A percentile compares a stretch with the other conserved stretches of the same genome.
Conservation (phyloP, 23 tunicate species). For the Corella eumyota region DNA sequence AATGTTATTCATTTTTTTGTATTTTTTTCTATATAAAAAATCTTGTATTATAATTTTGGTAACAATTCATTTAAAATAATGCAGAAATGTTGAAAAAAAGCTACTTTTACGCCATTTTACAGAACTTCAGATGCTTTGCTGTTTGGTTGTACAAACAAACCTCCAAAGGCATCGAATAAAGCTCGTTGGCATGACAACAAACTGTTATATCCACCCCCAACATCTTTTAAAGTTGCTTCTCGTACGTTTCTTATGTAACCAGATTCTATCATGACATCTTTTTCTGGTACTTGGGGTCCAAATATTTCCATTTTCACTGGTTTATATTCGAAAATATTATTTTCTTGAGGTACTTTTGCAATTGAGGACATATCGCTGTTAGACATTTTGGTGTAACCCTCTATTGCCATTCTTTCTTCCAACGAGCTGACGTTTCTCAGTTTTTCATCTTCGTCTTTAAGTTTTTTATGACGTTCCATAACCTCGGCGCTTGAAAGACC, state of each 20-base stretch:
- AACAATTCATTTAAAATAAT: too few relatives aligned
- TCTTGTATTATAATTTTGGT: too few relatives aligned
- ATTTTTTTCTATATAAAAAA: too few relatives aligned
- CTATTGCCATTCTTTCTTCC: too few relatives aligned
- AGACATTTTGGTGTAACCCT: too few relatives aligned
- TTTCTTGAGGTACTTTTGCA: too few relatives aligned
- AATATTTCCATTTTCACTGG: constrained; percentile 34
- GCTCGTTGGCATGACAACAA: constrained; percentile 51
- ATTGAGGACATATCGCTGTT: too few relatives aligned
- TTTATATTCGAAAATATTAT: too few relatives aligned
- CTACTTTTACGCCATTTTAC: too few relatives aligned
- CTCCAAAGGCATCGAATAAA: constrained; percentile 61
- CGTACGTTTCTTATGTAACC: constrained; percentile 62
- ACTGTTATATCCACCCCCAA: constrained; percentile 75
- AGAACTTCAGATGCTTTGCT: constrained; percentile 15
- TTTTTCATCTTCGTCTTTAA: constrained; percentile 9
- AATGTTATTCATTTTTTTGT: too few relatives aligned
- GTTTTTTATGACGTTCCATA: constrained; percentile 33
- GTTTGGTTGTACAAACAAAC: constrained; percentile 38
- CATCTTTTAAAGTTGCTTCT: constrained; percentile 32
- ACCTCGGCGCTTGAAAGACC: constrained; percentile 40
- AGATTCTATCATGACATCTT: constrained; percentile 12
- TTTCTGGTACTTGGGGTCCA: constrained; percentile 55
- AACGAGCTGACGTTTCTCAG: too few relatives aligned
- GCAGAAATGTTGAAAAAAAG: too few relatives aligned